Evolutionary conservation across 2,888 invertebrate genomes (phyloP), one percentile per base, ranked within the genome.

Genomic region (Oligia strigilis): DNA sequence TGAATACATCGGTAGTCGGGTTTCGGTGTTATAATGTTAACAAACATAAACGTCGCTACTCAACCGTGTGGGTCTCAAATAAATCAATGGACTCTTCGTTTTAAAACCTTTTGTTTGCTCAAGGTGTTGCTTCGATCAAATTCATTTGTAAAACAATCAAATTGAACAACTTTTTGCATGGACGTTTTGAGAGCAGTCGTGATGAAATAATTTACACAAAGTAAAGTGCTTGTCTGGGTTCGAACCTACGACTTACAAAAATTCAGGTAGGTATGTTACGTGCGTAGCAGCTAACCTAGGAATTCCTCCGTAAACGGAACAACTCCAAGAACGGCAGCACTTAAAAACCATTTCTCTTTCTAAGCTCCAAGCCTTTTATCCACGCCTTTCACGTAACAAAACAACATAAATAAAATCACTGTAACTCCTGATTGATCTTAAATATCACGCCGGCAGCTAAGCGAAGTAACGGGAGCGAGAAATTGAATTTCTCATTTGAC

Each of bases 401-500:
- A 90, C 86, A 88, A 87, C 89, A 72, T 85, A 88, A 88, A 90
- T 86, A 88, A 84, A 87, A 88, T 89, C 80, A 83, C 86, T 86
- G 86, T 86, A 89, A 85, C 77, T 86, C 87, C 85, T 90, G 90
- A 90, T 90, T 86, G 86, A 90, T 90, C 88, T 90, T 88, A 89
- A 91, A 89, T 88, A 88, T 85, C 82, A 84, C 76, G 86, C 88
- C 87, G 83, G 84, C 88, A 86, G 89, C 80, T 87, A 89, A 87
- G 82, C 90, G 89, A 89, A 91, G 88, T 92, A 94, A 94, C 94
- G 94, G 94, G 92, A 95, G 94, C 95, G 93, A 92, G 94, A 94
- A 96, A 96, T 96, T 96, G 95, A 94, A 95, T 96, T 96, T 95
- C 95, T 95, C 94, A 95, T 95, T 95, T 95, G 94, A 93, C 94